Evolutionary conservation across 2,888 invertebrate species (phyloP).

Genomic region (Andrena fulva): DNA sequence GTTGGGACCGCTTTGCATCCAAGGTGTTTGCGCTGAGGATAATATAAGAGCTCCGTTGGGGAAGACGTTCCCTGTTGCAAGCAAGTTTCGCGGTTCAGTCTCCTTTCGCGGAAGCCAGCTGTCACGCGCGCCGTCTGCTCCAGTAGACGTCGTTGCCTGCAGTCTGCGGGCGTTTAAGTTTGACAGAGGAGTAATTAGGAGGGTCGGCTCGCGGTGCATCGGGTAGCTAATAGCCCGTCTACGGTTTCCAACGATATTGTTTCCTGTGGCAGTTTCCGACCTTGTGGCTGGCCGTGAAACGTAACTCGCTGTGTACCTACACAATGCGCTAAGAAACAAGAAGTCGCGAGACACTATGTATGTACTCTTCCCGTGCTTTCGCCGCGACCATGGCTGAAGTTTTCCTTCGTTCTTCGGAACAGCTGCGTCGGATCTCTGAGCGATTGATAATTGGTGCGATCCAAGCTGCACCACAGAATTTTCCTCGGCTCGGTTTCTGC

Average conservation of each 20-base stretch:
- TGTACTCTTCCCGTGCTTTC: not conserved
- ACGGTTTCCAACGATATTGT: constrained; percentile 32
- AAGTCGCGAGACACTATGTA: not conserved
- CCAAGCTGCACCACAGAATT: too few relatives aligned
- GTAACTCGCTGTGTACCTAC: constrained; percentile 7
- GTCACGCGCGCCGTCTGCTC: not conserved
- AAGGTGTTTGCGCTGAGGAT: too few relatives aligned
- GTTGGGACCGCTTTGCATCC: too few relatives aligned
- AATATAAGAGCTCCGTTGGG: too few relatives aligned
- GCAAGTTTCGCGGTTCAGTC: not conserved
- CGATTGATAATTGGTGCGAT: not conserved
- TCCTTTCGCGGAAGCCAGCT: not conserved
- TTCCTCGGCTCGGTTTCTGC: not conserved
- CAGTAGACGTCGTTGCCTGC: not conserved
- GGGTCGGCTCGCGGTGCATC: constrained; percentile 13
- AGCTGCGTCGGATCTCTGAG: not conserved
- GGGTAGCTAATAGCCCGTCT: constrained; percentile 26
- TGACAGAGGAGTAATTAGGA: constrained; percentile 28
- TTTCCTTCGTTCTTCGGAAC: not conserved
- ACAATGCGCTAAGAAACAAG: constrained; percentile 6
- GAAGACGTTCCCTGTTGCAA: not conserved
- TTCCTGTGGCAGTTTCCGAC: constrained; percentile 23
- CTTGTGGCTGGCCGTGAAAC: not conserved
- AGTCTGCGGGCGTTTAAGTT: constrained; percentile 15
- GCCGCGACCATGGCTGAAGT: not conserved